phyloP scores from a whole-genome alignment of 2,113 vertebrate species.

The Heloderma charlesbogerti region DNA sequence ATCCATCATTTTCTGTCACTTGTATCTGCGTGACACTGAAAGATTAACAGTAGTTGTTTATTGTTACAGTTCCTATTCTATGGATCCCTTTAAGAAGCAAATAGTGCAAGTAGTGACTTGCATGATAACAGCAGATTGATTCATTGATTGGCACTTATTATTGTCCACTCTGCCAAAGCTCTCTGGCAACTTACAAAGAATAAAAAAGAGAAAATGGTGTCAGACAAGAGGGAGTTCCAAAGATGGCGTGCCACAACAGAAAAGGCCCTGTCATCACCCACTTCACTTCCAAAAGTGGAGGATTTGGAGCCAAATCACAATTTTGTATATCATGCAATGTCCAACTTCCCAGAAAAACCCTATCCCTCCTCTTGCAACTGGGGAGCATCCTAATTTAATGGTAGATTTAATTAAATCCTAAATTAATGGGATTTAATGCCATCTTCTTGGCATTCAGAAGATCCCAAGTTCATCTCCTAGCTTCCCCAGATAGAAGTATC shows the following conservation, averaged over 20 bases:
- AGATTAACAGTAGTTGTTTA: not conserved
- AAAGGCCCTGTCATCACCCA: not conserved
- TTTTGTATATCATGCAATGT: not conserved
- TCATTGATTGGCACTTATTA: not conserved
- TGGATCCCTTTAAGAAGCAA: not conserved
- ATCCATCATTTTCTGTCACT: not conserved
- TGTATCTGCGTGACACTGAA: not conserved
- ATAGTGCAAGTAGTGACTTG: not conserved
- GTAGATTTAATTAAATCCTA: too few species aligned
- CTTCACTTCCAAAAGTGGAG: not conserved
- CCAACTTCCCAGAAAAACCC: not conserved
- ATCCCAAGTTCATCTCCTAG: not conserved
- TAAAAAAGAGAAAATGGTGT: not conserved
- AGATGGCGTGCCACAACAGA: too few species aligned
- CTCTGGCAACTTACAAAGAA: not conserved
- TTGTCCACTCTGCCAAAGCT: not conserved
- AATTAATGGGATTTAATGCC: too few species aligned
- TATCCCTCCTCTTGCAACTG: too few species aligned
- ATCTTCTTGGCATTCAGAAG: too few species aligned
- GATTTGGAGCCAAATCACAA: not conserved
- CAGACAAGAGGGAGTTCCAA: not conserved
- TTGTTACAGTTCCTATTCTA: not conserved
- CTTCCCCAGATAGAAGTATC: not conserved
- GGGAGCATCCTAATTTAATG: not conserved
- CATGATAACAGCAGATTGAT: not conserved